phyloP scores from a whole-genome alignment of 2,888 invertebrate species.

The Drosophila subquinaria region DNA sequence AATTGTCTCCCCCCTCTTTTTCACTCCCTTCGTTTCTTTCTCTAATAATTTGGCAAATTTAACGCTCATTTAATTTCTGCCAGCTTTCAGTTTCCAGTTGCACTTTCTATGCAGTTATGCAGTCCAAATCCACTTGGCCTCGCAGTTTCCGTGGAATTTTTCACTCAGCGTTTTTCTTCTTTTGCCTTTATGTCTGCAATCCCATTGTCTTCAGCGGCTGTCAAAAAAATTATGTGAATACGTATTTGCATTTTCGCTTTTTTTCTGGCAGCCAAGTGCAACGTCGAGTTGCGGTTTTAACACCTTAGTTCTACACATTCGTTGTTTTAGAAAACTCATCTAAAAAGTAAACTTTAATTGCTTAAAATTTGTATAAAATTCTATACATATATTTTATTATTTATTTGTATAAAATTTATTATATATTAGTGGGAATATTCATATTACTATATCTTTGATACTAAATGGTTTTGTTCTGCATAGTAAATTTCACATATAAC shows the following conservation, averaged over 20 bases:
- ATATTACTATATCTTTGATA: too few relatives aligned
- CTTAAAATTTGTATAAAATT: too few relatives aligned
- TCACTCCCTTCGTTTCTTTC: not conserved
- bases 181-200: constrained; percentile 33
- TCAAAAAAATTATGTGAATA: constrained; percentile 30
- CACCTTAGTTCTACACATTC: constrained; percentile 15
- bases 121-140: constrained; percentile 7
- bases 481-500: too few relatives aligned
- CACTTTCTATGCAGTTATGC: constrained; percentile 53
- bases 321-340: too few relatives aligned
- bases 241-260: constrained; percentile 33
- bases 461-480: too few relatives aligned
- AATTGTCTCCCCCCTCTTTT: constrained; percentile 10
- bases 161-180: constrained; percentile 28
- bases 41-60: constrained; percentile 53
- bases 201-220: constrained; percentile 61
- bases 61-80: constrained; percentile 65
- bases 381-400: too few relatives aligned
- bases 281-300: constrained; percentile 21
- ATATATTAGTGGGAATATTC: too few relatives aligned
- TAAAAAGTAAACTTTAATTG: too few relatives aligned
- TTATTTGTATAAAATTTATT: too few relatives aligned
- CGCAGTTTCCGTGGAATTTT: constrained; percentile 39
- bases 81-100: constrained; percentile 25
- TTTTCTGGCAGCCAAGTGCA: constrained; percentile 18